phyloP scores from a whole-genome alignment of 2,797 vertebrate species.

The Serranus cabrilla region DNA sequence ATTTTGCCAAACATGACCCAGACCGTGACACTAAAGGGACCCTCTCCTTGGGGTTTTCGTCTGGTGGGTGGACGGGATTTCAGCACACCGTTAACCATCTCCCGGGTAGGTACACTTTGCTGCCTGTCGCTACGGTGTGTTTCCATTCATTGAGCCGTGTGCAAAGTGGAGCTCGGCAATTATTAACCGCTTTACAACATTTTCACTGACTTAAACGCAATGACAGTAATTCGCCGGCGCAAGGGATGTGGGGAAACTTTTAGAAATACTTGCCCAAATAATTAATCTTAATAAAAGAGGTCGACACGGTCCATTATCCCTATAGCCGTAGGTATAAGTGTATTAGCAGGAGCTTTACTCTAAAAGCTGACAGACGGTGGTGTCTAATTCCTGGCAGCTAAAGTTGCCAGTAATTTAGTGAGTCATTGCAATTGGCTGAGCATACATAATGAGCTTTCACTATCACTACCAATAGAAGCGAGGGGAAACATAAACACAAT shows the following conservation, averaged over 20 bases:
- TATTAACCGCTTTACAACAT: no score
- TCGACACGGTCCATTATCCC: not conserved
- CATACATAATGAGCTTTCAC: not conserved
- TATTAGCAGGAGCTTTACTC: constrained; percentile 15
- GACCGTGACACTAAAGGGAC: constrained; percentile 91
- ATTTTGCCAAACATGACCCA: constrained; percentile 84
- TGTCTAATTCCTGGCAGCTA: constrained; percentile 50
- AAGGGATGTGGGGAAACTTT: not conserved
- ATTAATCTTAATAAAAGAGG: not conserved
- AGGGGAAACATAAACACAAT: no score
- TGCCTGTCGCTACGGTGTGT: not conserved
- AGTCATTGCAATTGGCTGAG: constrained; percentile 5
- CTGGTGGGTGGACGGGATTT: constrained; percentile 96
- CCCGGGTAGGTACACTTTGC: constrained; percentile 89
- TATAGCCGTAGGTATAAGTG: not conserved
- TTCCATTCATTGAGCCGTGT: constrained; percentile 47
- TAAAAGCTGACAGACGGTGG: constrained; percentile 32
- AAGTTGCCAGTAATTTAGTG: constrained; percentile 16
- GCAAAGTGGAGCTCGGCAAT: not conserved
- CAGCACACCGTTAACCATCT: constrained; percentile 94
- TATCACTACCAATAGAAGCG: not conserved
- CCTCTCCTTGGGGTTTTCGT: constrained; percentile 97
- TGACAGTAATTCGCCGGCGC: not conserved
- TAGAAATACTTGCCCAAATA: not conserved
- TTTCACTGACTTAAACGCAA: not conserved